A percentile compares a stretch with the other conserved stretches of the same genome.
These are phyloP conservation scores for Luehdorfia chinensis DNA, from an alignment of 1,140 invertebrate genomes.

Conservation along the genomic window DNA sequence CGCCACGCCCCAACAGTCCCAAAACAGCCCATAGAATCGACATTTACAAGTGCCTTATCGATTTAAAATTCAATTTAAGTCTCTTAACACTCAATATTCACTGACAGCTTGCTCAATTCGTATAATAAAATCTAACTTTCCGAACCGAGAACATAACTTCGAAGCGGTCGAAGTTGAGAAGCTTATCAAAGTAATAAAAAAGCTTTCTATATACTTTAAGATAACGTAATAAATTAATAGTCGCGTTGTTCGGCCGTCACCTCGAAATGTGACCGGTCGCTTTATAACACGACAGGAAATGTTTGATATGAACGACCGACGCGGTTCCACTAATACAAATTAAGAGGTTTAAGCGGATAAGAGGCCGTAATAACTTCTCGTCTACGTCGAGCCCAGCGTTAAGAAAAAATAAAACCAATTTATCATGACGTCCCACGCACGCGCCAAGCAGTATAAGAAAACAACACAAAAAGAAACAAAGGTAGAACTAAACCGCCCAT, in stretches of 20 bases:
- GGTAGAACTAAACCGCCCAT: constrained; percentile 53
- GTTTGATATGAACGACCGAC: constrained; percentile 33
- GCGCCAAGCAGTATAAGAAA: constrained; percentile 60
- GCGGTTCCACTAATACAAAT: constrained; percentile 35
- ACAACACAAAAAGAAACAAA: constrained; percentile 58
- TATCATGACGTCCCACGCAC: constrained; percentile 70
- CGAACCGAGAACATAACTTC: background rate
- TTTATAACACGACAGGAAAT: constrained; percentile 22
- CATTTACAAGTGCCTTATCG: constrained; percentile 22
- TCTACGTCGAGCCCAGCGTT: constrained; percentile 61
- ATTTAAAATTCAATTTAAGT: constrained; percentile 16
- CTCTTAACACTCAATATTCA: constrained; percentile 12
- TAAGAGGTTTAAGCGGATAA: constrained; percentile 54
- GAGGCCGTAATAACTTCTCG: constrained; percentile 51
- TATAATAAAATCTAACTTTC: background rate
- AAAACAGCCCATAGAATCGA: constrained; percentile 38
- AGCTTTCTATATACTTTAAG: constrained; percentile 44
- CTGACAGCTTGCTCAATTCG: constrained; percentile 1
- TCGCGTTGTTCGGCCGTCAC: constrained; percentile 4
- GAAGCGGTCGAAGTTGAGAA: constrained; percentile 11
- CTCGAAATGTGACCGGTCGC: constrained; percentile 20
- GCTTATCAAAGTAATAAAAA: constrained; percentile 33
- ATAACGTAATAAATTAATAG: constrained; percentile 27
- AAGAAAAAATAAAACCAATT: constrained; percentile 67
- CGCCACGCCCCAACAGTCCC: constrained; percentile 39